These are phyloP conservation scores for zebrafish (Danio rerio) DNA, from an alignment of 2,113 vertebrate species.

Conservation along the genomic window DNA sequence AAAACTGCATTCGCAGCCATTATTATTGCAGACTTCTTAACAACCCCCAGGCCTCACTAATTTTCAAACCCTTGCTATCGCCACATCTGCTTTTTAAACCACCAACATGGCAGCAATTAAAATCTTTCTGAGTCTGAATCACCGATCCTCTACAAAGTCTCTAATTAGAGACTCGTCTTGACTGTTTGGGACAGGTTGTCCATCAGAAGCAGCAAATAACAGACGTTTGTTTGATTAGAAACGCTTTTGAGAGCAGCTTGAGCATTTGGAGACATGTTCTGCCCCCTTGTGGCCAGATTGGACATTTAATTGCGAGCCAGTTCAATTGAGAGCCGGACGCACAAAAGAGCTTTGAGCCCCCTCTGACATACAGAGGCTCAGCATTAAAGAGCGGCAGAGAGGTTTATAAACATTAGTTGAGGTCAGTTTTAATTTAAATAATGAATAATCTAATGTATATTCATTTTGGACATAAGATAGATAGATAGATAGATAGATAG, in stretches of 20 bases:
- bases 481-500: no score
- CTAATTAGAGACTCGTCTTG: conserved; percentile 58
- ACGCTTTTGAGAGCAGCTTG: conserved; percentile 17
- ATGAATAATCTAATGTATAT: no score
- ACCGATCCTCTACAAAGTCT: conserved; percentile 54
- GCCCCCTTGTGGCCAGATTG: conserved; percentile 70
- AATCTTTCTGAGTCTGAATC: conserved; percentile 61
- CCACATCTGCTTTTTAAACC: conserved; percentile 45
- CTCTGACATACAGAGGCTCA: conserved; percentile 4
- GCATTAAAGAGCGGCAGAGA: background rate
- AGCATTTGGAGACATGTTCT: conserved; percentile 60
- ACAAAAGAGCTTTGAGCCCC: no score
- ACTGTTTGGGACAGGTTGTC: conserved; percentile 56
- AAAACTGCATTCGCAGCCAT: no score
- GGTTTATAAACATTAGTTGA: background rate
- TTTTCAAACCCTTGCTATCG: no score
- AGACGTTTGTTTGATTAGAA: conserved; percentile 43
- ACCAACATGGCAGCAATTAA: conserved; percentile 54
- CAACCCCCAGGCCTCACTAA: no score
- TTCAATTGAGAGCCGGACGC: background rate
- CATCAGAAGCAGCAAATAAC: conserved; percentile 39
- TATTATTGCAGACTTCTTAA: no score
- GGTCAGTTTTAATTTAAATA: background rate
- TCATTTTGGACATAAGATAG: no score
- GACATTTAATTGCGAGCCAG: background rate